phyloP scores from a whole-genome alignment of 2,888 invertebrate species.

The Bellardia bayeri region DNA sequence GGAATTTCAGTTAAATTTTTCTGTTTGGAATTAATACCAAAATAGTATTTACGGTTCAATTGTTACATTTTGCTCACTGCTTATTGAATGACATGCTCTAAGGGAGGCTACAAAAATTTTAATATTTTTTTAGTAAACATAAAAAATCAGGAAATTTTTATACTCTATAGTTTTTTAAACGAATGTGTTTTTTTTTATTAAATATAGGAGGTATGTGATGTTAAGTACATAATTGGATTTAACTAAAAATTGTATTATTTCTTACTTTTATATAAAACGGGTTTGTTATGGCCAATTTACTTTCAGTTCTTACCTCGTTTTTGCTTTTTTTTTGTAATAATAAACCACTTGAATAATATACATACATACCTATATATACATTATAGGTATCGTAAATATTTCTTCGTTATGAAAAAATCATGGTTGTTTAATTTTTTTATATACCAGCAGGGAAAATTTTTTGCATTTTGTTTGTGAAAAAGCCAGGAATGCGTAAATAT shows the following conservation, averaged over 20 bases:
- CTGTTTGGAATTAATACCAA: constrained; percentile 43
- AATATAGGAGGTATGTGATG: background rate
- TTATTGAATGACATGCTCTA: constrained; percentile 54
- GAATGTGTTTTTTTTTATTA: background rate
- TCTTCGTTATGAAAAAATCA: constrained; percentile 32
- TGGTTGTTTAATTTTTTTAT: constrained; percentile 5
- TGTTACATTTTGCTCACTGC: constrained; percentile 62
- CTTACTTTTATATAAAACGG: background rate
- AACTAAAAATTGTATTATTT: constrained; percentile 3
- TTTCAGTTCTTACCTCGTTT: background rate
- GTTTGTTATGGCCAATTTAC: background rate
- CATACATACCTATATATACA: background rate
- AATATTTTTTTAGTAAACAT: background rate
- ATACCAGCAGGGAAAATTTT: background rate
- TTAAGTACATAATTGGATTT: background rate
- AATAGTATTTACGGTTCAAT: constrained; percentile 68
- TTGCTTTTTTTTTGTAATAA: constrained; percentile 9
- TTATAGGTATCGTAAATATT: background rate
- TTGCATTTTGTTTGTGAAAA: background rate
- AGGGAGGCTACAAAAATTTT: background rate
- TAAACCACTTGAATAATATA: constrained; percentile 13
- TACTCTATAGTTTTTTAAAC: background rate
- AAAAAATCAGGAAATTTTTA: background rate
- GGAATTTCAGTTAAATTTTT: constrained; percentile 4
- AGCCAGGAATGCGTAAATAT: background rate